phyloP scores from a whole-genome alignment of 2,113 vertebrate genomes.

The Riparia riparia region DNA sequence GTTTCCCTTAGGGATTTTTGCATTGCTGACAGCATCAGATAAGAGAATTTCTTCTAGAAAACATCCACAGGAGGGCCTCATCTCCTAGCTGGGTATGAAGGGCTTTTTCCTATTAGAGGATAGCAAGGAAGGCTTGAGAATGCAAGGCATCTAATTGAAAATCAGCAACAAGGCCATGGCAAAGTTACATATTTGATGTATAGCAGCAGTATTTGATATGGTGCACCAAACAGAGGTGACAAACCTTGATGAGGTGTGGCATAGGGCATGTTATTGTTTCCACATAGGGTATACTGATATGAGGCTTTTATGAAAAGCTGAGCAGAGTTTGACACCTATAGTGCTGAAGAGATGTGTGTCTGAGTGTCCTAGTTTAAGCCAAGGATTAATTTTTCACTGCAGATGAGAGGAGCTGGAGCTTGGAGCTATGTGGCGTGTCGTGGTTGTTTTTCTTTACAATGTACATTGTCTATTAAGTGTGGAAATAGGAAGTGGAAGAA shows the following conservation, averaged over 20 bases:
- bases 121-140: not conserved
- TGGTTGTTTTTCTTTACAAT: not conserved
- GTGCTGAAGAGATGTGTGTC: not conserved
- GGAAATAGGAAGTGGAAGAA: not conserved
- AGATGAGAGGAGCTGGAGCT: no score
- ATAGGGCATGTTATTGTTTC: not conserved
- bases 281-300: accelerated
- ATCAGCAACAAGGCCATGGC: not conserved
- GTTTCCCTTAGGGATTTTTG: not conserved
- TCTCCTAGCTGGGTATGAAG: not conserved
- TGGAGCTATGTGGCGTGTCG: no score
- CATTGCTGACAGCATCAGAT: not conserved
- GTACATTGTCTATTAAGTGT: no score
- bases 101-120: not conserved
- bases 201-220: not conserved
- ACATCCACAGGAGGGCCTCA: not conserved
- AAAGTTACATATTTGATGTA: not conserved
- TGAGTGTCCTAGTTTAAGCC: not conserved
- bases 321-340: not conserved
- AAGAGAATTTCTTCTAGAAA: not conserved
- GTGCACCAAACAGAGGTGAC: not conserved
- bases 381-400: not conserved
- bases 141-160: not conserved
- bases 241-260: not conserved
- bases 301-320: not conserved